Conservation (phyloP, 2,797 vertebrate genomes). For the Epinephelus malabaricus region DNA sequence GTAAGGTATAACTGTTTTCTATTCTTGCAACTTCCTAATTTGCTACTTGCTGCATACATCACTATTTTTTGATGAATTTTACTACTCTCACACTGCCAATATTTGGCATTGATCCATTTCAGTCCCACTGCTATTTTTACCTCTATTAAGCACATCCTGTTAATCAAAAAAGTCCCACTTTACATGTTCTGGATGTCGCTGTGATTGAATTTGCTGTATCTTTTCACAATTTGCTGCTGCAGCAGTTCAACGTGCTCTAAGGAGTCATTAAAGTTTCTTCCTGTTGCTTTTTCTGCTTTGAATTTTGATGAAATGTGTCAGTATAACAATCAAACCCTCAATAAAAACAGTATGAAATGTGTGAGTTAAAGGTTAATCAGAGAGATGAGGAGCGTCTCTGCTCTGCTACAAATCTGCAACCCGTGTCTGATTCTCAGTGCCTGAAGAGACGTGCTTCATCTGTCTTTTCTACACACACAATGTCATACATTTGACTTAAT, state of each 20-base stretch:
- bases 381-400: neutral
- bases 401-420: neutral
- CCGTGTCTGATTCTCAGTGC: neutral
- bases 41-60: neutral
- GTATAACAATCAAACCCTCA: neutral
- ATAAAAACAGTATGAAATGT: neutral
- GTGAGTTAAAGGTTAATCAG: neutral
- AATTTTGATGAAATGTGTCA: constrained; percentile 1
- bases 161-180: neutral
- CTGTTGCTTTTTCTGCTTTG: neutral
- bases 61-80: neutral
- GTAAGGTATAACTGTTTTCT: neutral
- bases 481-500: constrained; percentile 67
- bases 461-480: neutral
- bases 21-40: neutral
- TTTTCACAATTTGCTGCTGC: neutral
- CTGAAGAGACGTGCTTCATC: neutral
- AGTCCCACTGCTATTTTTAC: neutral
- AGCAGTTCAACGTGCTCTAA: neutral
- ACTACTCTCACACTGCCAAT: neutral
- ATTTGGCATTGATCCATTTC: neutral
- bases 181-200: constrained; percentile 2
- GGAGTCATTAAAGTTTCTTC: neutral
- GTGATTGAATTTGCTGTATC: neutral
- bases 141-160: neutral